Percentiles rank a stretch among this genome's conserved stretches.
phyloP scores from a whole-genome alignment of 2,797 vertebrate species.

The Acrossocheilus wenchowensis region DNA sequence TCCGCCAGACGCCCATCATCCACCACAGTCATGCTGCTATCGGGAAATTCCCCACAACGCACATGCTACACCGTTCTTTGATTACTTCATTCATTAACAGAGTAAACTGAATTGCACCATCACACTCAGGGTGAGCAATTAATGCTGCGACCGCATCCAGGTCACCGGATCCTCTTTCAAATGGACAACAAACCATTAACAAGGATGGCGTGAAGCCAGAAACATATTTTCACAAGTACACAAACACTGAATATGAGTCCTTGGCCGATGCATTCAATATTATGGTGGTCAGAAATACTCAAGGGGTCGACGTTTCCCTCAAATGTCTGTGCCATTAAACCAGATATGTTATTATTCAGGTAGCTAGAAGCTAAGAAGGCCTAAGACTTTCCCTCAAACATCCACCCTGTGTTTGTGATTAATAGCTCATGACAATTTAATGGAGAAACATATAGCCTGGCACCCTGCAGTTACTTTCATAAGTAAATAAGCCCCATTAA shows the following conservation, averaged over 20 bases:
- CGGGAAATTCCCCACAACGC: slow-evolving; percentile 88
- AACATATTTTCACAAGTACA: neutral
- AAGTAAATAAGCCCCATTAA: slow-evolving; percentile 77
- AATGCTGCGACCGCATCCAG: slow-evolving; percentile 60
- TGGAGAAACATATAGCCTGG: slow-evolving; percentile 79
- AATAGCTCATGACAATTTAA: slow-evolving; percentile 81
- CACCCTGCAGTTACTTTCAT: slow-evolving; percentile 68
- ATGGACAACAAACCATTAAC: slow-evolving; percentile 82
- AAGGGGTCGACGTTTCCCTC: neutral
- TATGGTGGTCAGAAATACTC: neutral
- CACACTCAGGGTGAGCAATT: slow-evolving; percentile 49
- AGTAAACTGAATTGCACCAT: slow-evolving; percentile 75
- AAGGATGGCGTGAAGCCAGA: slow-evolving; percentile 62
- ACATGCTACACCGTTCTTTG: slow-evolving; percentile 78
- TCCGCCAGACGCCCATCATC: slow-evolving; percentile 79
- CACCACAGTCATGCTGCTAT: slow-evolving; percentile 80
- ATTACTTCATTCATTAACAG: slow-evolving; percentile 88
- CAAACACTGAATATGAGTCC: neutral
- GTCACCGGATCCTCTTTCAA: slow-evolving; percentile 74
- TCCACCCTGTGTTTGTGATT: slow-evolving; percentile 67
- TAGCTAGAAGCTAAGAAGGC: slow-evolving; percentile 10
- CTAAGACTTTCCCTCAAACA: slow-evolving; percentile 26
- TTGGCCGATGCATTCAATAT: neutral
- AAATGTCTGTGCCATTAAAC: slow-evolving; percentile 10
- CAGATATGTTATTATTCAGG: slow-evolving; percentile 1